Base-by-base conservation (phyloP, 1,140 invertebrate species). In the Macrobrachium rosenbergii region DNA sequence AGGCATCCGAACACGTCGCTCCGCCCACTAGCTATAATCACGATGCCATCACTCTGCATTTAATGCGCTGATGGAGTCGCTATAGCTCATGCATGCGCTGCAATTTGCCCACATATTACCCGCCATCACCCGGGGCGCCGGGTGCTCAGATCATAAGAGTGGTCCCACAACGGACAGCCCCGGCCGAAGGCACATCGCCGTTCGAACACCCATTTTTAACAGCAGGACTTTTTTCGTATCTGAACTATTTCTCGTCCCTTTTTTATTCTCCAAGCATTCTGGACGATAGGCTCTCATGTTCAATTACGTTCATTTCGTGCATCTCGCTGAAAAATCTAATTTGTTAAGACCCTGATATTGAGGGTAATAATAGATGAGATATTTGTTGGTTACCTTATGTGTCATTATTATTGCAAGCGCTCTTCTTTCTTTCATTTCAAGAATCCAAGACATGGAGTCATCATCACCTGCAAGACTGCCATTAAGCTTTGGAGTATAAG, bases 51-150 rank as follows among this genome's bases (percentile, higher is more conserved):
- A 88, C 87, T 88, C 82, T 88, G 87, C 87, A 88, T 88, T 88
- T 88, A 88, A 88, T 88, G 87, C 84, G 87, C 82, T 83, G 87
- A 88, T 88, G 87, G 87, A 88, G 87, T 83, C 87, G 82, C 87
- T 88, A 88, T 88, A 88, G 87, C 87, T 88, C 87, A 88, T 88
- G 82, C 87, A 88, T 81, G 87, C 82, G 85, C 82, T 81, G 82
- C 87, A 88, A 88, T 88, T 88, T 88, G 87, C 87, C 82, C 87
- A 83, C 82, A 88, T 88, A 88, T 83, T 88, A 88, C 82, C 81
- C 82, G 64, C 87, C 87, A 83, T 83, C 82, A 83, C 87, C 82
- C 80, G 75, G 75, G 87, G 87, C 87, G 87, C 87, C 87, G 87
- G 82, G 76, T 78, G 69, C 52, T 28, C 80, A 88, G 82, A 88